Conservation (phyloP, 2,113 vertebrate species). For the Neolamprologus modestus region DNA sequence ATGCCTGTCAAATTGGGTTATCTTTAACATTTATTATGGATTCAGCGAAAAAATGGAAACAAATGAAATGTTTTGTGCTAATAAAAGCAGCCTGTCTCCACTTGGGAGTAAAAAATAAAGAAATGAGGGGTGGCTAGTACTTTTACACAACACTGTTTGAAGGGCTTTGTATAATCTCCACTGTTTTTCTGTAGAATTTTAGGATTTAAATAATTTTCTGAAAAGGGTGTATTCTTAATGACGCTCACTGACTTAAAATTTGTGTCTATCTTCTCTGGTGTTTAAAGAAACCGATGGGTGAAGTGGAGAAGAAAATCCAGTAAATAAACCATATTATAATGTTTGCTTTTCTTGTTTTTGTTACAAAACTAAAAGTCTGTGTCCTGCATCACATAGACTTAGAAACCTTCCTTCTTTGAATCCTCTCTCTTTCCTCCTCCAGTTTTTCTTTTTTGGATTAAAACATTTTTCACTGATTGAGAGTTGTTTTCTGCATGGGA, state of each 20-base stretch:
- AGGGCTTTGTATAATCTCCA: neutral
- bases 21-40: neutral
- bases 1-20: neutral
- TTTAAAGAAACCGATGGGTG: neutral
- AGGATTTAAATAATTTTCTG: neutral
- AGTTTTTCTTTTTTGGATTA: neutral
- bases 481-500: constrained; percentile 12
- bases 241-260: neutral
- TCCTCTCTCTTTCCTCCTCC: neutral
- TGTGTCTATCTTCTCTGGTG: neutral
- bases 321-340: neutral
- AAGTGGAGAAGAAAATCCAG: neutral
- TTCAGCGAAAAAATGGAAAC: neutral
- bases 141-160: neutral
- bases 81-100: neutral
- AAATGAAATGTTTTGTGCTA: neutral
- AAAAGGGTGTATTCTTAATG: neutral
- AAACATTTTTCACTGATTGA: neutral
- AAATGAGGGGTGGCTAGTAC: neutral
- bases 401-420: neutral
- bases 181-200: neutral
- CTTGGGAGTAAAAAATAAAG: neutral
- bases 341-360: neutral
- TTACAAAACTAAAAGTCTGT: neutral
- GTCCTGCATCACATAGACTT: neutral